Percentiles rank a stretch among this genome's conserved stretches.
phyloP scores from a whole-genome alignment of 2,797 vertebrate species.

The Acipenser ruthenus region DNA sequence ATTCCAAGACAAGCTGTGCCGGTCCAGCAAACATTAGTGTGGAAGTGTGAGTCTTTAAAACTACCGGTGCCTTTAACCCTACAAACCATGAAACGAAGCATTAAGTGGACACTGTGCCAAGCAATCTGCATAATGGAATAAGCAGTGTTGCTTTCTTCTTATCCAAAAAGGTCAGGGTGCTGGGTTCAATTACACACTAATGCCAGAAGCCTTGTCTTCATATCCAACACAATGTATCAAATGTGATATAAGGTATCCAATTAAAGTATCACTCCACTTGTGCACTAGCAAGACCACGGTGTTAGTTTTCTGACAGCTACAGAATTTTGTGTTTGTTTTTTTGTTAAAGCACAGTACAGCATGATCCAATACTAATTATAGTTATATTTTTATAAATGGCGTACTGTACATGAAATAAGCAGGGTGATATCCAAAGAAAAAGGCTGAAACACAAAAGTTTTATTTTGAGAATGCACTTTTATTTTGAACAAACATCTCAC shows the following conservation, averaged over 20 bases:
- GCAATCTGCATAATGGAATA: not conserved
- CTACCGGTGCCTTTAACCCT: no score
- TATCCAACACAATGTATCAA: not conserved
- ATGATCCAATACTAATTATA: not conserved
- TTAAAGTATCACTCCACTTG: not conserved
- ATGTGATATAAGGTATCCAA: not conserved
- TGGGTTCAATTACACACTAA: slow-evolving; percentile 1
- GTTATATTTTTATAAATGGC: no score
- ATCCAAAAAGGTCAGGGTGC: not conserved
- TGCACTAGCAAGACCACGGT: not conserved
- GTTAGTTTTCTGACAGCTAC: not conserved
- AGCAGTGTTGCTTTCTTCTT: not conserved
- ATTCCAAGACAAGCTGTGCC: no score
- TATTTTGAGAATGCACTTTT: no score
- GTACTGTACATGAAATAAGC: no score
- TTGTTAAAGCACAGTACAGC: not conserved
- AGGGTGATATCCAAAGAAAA: no score
- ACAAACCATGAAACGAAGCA: not conserved
- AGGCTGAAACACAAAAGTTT: no score
- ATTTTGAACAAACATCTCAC: no score
- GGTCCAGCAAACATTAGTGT: no score
- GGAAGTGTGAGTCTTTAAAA: no score
- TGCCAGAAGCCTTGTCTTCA: not conserved
- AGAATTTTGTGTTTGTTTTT: not conserved
- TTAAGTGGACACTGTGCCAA: not conserved